Evolutionary conservation across 2,113 vertebrate species (phyloP), one percentile per base, ranked within the genome.

Genomic region (Nematolebias whitei): DNA sequence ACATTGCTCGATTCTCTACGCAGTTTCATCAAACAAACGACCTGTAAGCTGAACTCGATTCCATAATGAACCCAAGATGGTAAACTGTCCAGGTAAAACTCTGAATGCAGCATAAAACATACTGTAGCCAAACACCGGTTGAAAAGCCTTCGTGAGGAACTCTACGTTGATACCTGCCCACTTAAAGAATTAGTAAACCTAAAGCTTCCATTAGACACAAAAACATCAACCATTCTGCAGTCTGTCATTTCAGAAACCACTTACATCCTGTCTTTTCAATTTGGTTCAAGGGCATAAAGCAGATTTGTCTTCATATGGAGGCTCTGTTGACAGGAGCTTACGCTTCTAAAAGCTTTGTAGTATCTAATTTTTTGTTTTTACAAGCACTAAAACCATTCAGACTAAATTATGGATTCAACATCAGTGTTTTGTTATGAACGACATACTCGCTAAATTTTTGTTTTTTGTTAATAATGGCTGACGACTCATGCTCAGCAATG

Each of bases 281-380:
- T 63, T 19, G 43, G 11, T 67, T 55, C 12, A n/a, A 41, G 56
- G 44, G 22, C n/a, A 49, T 12, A 24, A 22, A 68, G 23, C 47
- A 53, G 43, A 65, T 43, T 63, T 22, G 32, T 63, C 1, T 41
- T 45, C 47, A 20, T 49, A 54, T 20, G 40, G 26, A n/a, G 24
- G 8, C 6, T 51, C 67, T 24, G 63, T 13, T 24, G 57, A 68
- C n/a, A 24, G 44, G 23, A 56, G 19, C 43, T 45, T 13, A 48
- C 39, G 29, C 32, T 48, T 40, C 23, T 44, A 8, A 65, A 41
- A 55, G 53, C 24, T 19, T 71, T 76, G 54, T 14, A 64, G 60
- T 35, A 49, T 71, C 44, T 20, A 38, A n/a, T n/a, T 32, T 53
- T 45, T 35, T 35, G 5, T 5, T 35, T 26, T 40, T 29, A 29